A percentile compares a stretch with the other conserved stretches of the same genome.
Evolutionary conservation across 2,888 invertebrate genomes (phyloP).

Genomic region (Noctua fimbriata): DNA sequence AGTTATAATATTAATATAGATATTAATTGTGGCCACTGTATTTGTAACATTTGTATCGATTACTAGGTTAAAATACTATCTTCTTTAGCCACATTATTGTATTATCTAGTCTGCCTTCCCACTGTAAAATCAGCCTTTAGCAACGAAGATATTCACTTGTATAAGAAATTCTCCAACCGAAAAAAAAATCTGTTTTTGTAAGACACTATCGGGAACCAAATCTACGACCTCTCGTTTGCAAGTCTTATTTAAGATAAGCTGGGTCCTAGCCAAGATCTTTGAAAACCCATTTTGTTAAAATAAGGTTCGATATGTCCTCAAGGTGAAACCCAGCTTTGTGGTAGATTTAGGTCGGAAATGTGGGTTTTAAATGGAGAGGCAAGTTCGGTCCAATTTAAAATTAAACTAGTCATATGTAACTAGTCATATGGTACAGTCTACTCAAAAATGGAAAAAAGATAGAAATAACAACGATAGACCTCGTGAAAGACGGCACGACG

Average conservation of each 20-base stretch:
- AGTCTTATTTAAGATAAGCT: conserved; percentile 51
- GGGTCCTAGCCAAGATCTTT: conserved; percentile 40
- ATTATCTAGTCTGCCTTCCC: neutral
- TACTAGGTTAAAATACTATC: neutral
- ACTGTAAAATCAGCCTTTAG: neutral
- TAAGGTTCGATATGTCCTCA: conserved; percentile 15
- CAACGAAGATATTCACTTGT: neutral
- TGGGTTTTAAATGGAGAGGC: neutral
- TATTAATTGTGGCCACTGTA: no score
- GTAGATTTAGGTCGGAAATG: neutral
- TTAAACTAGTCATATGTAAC: no score
- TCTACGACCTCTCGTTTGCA: conserved; percentile 47
- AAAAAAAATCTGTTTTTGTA: conserved; percentile 15
- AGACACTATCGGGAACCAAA: conserved; percentile 18
- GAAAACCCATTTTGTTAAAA: conserved; percentile 11
- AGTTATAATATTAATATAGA: no score
- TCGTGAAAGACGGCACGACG: neutral
- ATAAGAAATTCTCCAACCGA: neutral
- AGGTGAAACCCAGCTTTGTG: conserved; percentile 11
- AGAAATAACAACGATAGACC: neutral
- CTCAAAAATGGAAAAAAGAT: neutral
- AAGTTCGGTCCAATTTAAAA: neutral
- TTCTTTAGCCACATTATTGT: neutral
- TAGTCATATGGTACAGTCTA: neutral
- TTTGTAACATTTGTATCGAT: no score